Percentiles rank a stretch among this genome's conserved stretches.
Conservation (phyloP, 2,888 invertebrate species). For the Rosalia funebris region DNA sequence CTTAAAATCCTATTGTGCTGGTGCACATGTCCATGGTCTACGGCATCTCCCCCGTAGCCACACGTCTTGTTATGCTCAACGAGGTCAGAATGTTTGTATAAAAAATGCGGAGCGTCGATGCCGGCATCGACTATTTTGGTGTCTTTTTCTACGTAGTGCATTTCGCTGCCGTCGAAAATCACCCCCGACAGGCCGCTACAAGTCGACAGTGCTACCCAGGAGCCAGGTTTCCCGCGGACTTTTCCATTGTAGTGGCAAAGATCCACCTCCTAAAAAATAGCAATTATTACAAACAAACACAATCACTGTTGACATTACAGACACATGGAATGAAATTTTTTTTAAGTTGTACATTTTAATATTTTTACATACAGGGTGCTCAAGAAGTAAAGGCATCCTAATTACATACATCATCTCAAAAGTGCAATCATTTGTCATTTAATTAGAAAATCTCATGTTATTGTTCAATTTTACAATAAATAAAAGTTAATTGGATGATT, state of each 20-base stretch:
- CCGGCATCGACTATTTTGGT: slow-evolving; percentile 39
- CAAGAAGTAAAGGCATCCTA: no score
- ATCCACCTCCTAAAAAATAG: slow-evolving; percentile 74
- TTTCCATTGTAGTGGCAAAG: slow-evolving; percentile 83
- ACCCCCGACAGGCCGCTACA: slow-evolving; percentile 79
- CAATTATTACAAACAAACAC: no score
- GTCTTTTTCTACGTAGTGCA: slow-evolving; percentile 76
- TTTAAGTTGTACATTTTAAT: no score
- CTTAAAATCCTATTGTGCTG: slow-evolving; percentile 70
- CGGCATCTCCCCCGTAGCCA: slow-evolving; percentile 62
- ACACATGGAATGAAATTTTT: no score
- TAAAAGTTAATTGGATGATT: no score
- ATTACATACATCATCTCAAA: no score
- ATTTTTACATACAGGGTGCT: no score
- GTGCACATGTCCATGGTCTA: slow-evolving; percentile 56
- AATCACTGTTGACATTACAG: no score
- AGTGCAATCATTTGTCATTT: no score
- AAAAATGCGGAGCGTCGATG: slow-evolving; percentile 65
- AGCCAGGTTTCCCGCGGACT: slow-evolving; percentile 74
- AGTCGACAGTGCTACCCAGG: slow-evolving; percentile 87
- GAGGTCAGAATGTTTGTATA: slow-evolving; percentile 74
- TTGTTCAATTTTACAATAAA: no score
- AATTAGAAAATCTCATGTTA: no score
- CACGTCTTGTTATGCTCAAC: slow-evolving; percentile 70
- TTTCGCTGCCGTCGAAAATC: slow-evolving; percentile 79